Evolutionary conservation across 2,797 vertebrate genomes (phyloP), one percentile per base, ranked within the genome.

Genomic region (Pachyuromys duprasi): DNA sequence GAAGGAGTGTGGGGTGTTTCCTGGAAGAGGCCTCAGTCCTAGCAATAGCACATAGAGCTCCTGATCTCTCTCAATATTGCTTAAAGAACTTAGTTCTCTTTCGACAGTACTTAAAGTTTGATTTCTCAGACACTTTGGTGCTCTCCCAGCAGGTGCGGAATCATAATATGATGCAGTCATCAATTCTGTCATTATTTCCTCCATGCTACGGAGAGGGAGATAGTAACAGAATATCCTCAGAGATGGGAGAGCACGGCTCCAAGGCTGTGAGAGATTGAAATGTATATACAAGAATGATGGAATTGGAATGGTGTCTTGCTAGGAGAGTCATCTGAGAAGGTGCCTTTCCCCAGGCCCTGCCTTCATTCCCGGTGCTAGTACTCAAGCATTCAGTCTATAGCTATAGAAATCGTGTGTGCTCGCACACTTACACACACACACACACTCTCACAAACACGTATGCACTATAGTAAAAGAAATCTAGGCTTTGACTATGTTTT

Each of bases 391-490:
- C 13, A 24, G 60, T 26, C 45, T 57, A 4, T 42, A 39, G 11
- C 1, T 33, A 26, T n/a, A 63, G 72, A 63, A 39, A 74, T 74
- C 0, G 70, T 72, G 70, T 72, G 8, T 39, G n/a, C 22, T 17
- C 36, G 26, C 55, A 39, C 24, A 39, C 36, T 28, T 15, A 57
- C n/a, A n/a, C 24, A 57, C 28, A 49, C 49, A 11, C 49, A 11
- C 49, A 11, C 49, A 2, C 49, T 8, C 24, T 33, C 31, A n/a
- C 4, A 36, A 33, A n/a, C 78, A 57, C 11, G 6, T 1, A 36
- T 5, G 6, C 20, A 14, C 1, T 3, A 1, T 45, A 24, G 8
- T 55, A 0, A 18, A n/a, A 45, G 5, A n/a, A 75, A 33, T 76
- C 24, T 83, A 49, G 87, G 45, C 24, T 88, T 78, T 72, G 8